Base-by-base conservation (phyloP, 35 echinoderm and acorn worm species). In the Heliocidaris tuberculata region DNA sequence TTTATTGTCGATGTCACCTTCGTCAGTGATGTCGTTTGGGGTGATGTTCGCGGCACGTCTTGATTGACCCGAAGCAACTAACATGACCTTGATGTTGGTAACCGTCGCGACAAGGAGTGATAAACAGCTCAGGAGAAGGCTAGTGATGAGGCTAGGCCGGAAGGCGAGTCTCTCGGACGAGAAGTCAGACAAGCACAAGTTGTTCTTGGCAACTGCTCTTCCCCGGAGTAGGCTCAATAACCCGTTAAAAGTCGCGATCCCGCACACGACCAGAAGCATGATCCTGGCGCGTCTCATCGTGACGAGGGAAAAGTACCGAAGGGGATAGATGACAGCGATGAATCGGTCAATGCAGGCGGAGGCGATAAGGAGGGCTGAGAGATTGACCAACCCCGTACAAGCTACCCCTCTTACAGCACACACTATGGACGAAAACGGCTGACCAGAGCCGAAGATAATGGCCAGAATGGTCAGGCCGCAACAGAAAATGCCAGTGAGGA, bases 401-500 rank as follows among this genome's bases (percentile, higher is more conserved):
- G 90, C 90, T 2, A 47, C 90, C 7, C 90, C 32, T 92, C 90
- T 47, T 10, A 92, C 8, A 19, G 90, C 90, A 30, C 90, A 92
- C 90, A 92, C 0, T 49, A 30, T 13, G 13, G 90, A 92, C 6
- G 90, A 92, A 24, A 92, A 92, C 90, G 32, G 48, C 90, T 50
- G 32, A 21, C 90, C 32, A 47, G 4, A 5, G 2, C 90, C 90
- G 31, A 92, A 12, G 48, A 92, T 49, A 27, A 92, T 92, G 24
- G 90, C 48, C 24, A 92, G 15, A 42, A 47, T 35, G 24, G 86
- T 48, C 32, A 49, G 31, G 16, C n/a, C 48, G 48, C 32, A 92
- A 47, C 90, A 92, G 90, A 92, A 92, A 47, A 92, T 49, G 24
- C 90, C 90, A 13, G 90, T 92, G 32, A 92, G 27, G 48, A 92